phyloP scores from a whole-genome alignment of 2,888 invertebrate genomes.

The Tortricodes alternella region DNA sequence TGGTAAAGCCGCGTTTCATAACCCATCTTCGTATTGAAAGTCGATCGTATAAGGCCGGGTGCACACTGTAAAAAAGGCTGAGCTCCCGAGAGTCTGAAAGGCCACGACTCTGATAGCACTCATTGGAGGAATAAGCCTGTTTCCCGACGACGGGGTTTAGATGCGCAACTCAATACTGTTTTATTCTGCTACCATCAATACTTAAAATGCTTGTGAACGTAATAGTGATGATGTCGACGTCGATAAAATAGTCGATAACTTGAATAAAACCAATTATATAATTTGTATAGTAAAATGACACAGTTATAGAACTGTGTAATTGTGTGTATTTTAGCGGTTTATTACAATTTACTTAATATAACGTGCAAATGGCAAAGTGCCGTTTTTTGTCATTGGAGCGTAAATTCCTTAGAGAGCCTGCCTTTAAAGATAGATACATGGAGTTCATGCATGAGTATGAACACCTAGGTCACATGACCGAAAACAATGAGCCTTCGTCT shows the following conservation, averaged over 20 bases:
- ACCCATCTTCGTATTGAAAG: constrained; percentile 79
- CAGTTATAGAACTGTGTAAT: too few species aligned
- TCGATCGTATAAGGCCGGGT: constrained; percentile 73
- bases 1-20: constrained; percentile 71
- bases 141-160: constrained; percentile 79
- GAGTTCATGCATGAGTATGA: constrained; percentile 18
- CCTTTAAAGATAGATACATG: neutral
- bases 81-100: constrained; percentile 75
- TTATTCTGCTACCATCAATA: constrained; percentile 81
- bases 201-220: constrained; percentile 74
- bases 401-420: neutral
- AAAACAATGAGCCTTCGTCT: neutral
- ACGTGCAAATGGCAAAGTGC: constrained; percentile 3
- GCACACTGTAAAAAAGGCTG: constrained; percentile 77
- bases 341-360: too few species aligned
- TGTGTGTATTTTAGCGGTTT: too few species aligned
- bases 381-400: neutral
- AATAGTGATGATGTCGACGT: constrained; percentile 49
- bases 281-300: too few species aligned
- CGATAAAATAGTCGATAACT: too few species aligned
- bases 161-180: constrained; percentile 79
- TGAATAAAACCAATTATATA: too few species aligned
- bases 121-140: constrained; percentile 81
- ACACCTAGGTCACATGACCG: constrained; percentile 3
- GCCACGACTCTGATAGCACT: constrained; percentile 72